Base-by-base conservation (phyloP, 2,113 vertebrate species). In the Cyphotilapia sp. region DNA sequence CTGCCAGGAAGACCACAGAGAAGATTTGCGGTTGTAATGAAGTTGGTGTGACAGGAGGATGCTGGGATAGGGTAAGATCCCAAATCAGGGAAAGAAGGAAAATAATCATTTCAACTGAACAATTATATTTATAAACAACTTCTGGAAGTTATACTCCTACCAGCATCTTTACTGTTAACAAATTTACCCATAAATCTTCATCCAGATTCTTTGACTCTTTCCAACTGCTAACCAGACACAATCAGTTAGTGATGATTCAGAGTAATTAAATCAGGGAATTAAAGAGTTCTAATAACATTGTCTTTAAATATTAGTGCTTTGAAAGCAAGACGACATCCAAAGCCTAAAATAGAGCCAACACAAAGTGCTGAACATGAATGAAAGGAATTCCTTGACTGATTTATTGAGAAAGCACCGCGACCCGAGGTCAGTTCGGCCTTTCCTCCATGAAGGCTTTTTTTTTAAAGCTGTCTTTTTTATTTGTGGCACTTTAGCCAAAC, bases 1-100 rank as follows among this genome's bases (percentile, higher is more conserved):
- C 38, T 74, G 8, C 66, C 66, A 0, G 38, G 38, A 45, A 45
- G 22, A 16, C 12, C 38, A 4, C 66, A 71, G 66, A 42, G 66
- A 71, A 42, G n/a, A 71, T 27, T 45, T 0, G 1, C 0, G 13
- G 8, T 24, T 42, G 5, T 9, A 71, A 2, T 42, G 38, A 27
- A 24, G 66, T 71, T 40, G 66, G 66, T 24, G 66, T 0, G 2
- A 24, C 8, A 16, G n/a, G 66, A 71, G 13, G 38, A 42, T 74
- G 22, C 13, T 27, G 66, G n/a, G 38, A 24, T 71, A 42, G 38
- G 13, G 0, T 74, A 24, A 74, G 38, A 16, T 4, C 14, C 22
- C 24, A 29, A 11, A 76, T 47, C 24, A 29, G 42, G 24, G 0
- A 47, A 27, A 66, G 22, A 76, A 47, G 9, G 40, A 76, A 76